Evolutionary conservation across 2,888 invertebrate genomes (phyloP), one percentile per base, ranked within the genome.

Genomic region (Cryptocheilus praepositus): DNA sequence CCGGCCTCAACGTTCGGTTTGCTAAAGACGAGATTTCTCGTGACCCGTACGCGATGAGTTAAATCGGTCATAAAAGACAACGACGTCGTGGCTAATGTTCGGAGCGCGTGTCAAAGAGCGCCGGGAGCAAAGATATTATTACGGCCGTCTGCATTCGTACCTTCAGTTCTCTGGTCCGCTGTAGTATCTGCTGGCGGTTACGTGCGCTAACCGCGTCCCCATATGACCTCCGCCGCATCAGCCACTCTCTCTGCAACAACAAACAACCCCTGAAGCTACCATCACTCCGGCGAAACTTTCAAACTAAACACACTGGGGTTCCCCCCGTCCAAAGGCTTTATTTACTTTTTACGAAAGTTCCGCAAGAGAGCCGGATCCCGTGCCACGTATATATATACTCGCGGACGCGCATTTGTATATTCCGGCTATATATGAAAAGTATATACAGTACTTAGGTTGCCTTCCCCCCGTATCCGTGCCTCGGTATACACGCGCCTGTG

Each of bases 201-300:
- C 80, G 75, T 18, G 77, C 77, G 61, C 84, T 85, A 68, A 77
- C 85, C 36, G 80, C 76, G 66, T 84, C 81, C 25, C 85, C 85
- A 74, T 85, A 85, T 62, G 80, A 81, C 67, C 79, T 81, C 58
- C 83, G 81, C 66, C 85, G 83, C 74, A 77, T 77, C 76, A 86
- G 80, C 74, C 79, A 78, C 77, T 84, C 83, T 73, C 74, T 76
- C 85, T 85, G 83, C 61, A 85, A 85, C 80, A 80, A 82, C 78
- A 82, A 82, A 82, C 81, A 79, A 79, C 59, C 69, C 67, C 73
- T 74, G 65, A 73, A 80, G 76, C 74, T 52, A 60, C 55, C 45
- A 59, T 49, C 36, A 51, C 58, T 63, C 59, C 70, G 67, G 60
- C 58, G 64, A 71, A 82, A 81, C 77, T 83, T 83, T 73, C 71